Percentiles rank a stretch among this genome's conserved stretches.
These are phyloP conservation scores for Spodoptera litura DNA, from an alignment of 1,140 invertebrate species.

Conservation along the genomic window DNA sequence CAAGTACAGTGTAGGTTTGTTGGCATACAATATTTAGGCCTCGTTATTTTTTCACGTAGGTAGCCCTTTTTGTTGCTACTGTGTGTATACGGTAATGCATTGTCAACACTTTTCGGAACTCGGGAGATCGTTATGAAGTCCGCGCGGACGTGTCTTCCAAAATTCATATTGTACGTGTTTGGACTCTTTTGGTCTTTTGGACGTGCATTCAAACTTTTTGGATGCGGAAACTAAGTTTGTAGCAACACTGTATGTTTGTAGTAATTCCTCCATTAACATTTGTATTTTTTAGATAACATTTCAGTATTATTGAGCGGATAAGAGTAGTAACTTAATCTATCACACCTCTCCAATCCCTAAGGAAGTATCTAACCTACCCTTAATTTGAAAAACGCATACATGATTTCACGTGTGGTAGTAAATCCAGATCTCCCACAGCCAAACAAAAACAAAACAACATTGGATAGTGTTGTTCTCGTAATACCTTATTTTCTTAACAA, in stretches of 20 bases:
- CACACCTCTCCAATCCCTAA: no score
- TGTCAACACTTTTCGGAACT: slow-evolving; percentile 48
- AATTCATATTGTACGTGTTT: slow-evolving; percentile 2
- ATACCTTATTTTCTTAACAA: not conserved
- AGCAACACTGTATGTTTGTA: no score
- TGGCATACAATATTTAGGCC: slow-evolving; percentile 70
- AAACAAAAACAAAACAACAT: not conserved
- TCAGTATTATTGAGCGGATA: no score
- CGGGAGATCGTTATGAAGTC: slow-evolving; percentile 3
- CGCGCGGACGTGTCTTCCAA: slow-evolving; percentile 7
- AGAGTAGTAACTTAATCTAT: no score
- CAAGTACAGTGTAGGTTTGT: slow-evolving; percentile 40
- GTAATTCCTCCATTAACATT: no score
- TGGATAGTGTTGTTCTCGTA: not conserved
- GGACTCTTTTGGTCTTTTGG: not conserved
- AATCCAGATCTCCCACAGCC: no score
- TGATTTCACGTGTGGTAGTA: no score
- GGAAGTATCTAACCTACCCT: no score
- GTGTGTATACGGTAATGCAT: slow-evolving; percentile 42
- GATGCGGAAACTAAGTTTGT: not conserved
- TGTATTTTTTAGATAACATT: no score
- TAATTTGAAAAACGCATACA: no score
- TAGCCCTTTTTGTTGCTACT: slow-evolving; percentile 8
- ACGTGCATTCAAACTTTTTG: not conserved
- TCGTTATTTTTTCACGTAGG: slow-evolving; percentile 57